phyloP scores from a whole-genome alignment of 2,113 vertebrate genomes.

The Sceloporus undulatus region DNA sequence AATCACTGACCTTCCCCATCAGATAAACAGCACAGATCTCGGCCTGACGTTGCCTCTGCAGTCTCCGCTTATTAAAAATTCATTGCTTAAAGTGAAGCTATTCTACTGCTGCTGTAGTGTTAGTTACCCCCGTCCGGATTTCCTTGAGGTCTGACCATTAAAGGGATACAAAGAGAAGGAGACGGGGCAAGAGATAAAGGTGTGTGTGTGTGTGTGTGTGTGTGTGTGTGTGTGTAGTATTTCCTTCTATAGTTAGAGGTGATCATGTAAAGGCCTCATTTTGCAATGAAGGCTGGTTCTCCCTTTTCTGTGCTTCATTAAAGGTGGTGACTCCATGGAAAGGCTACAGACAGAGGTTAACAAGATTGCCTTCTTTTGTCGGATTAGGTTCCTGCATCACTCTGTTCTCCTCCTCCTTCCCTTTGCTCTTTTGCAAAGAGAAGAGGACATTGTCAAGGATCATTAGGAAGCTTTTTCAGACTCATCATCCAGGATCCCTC shows the following conservation, averaged over 20 bases:
- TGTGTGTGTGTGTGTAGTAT: slow-evolving; percentile 44
- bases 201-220: slow-evolving; percentile 20
- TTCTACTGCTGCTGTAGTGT: slow-evolving; percentile 61
- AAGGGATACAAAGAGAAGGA: slow-evolving; percentile 68
- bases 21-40: slow-evolving; percentile 74
- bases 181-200: slow-evolving; percentile 67
- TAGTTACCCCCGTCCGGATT: slow-evolving; percentile 64
- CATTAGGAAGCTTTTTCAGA: slow-evolving; percentile 72
- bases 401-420: slow-evolving; percentile 49
- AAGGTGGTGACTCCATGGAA: slow-evolving; percentile 72
- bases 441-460: slow-evolving; percentile 72
- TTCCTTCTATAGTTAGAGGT: slow-evolving; percentile 64
- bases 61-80: slow-evolving; percentile 78
- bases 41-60: slow-evolving; percentile 63
- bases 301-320: slow-evolving; percentile 76
- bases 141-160: slow-evolving; percentile 76
- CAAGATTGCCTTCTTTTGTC: slow-evolving; percentile 73
- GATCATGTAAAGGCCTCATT: slow-evolving; percentile 73
- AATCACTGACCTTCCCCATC: slow-evolving; percentile 75
- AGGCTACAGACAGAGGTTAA: slow-evolving; percentile 68
- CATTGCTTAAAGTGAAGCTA: slow-evolving; percentile 70
- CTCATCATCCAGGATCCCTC: slow-evolving; percentile 69
- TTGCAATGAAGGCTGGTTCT: slow-evolving; percentile 64
- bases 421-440: slow-evolving; percentile 32
- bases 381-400: slow-evolving; percentile 67